Conservation (phyloP, 2,888 invertebrate species). For the Deilephila elpenor region DNA sequence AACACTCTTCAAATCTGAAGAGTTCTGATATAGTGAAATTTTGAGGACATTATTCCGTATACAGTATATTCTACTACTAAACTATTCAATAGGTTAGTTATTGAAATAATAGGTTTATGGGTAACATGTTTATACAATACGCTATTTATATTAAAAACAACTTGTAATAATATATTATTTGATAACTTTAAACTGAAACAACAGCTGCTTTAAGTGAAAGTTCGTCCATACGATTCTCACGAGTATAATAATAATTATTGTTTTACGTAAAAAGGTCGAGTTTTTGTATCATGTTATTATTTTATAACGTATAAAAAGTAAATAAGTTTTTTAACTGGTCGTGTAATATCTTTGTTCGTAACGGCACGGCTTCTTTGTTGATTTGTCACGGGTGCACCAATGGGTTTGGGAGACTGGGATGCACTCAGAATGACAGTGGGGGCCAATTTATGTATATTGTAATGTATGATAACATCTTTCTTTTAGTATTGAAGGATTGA, state of each 20-base stretch:
- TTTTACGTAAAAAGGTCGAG: neutral
- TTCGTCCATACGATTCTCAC: neutral
- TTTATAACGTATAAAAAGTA: conserved; percentile 31
- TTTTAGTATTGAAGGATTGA: no score
- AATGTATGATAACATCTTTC: no score
- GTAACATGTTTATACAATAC: neutral
- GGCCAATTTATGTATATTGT: neutral
- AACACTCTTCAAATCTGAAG: no score
- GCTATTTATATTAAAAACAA: neutral
- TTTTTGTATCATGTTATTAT: conserved; percentile 8
- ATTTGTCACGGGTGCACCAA: conserved; percentile 76
- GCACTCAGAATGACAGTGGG: neutral
- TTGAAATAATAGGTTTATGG: no score
- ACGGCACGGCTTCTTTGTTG: conserved; percentile 70
- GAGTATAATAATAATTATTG: neutral
- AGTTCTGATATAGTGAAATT: no score
- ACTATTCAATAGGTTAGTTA: no score
- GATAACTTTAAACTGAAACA: neutral
- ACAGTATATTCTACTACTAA: no score
- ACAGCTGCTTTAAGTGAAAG: neutral
- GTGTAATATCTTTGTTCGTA: conserved; percentile 63
- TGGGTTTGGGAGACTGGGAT: conserved; percentile 60
- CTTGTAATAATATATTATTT: neutral
- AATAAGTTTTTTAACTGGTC: conserved; percentile 53
- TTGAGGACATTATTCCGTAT: no score